Percentiles rank a stretch among this genome's conserved stretches.
phyloP scores from a whole-genome alignment of 2,797 vertebrate genomes.

The Sebastes paucispinis region DNA sequence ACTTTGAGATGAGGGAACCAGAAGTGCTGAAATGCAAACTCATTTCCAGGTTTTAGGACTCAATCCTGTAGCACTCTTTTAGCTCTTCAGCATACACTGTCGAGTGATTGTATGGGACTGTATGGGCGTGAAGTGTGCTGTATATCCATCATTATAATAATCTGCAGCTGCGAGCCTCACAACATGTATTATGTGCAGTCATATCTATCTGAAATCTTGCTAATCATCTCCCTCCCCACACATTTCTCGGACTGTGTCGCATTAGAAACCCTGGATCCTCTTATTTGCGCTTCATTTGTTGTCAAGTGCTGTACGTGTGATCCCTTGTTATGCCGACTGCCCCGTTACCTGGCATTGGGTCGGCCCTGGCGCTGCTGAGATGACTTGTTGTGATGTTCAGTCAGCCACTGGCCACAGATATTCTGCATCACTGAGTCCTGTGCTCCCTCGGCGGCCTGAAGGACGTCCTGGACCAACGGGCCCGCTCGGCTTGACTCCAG shows the following conservation, averaged over 20 bases:
- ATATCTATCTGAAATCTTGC: neutral
- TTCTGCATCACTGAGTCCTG: constrained; percentile 90
- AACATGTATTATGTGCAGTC: neutral
- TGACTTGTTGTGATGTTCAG: constrained; percentile 83
- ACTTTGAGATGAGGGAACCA: too few species aligned
- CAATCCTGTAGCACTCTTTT: too few species aligned
- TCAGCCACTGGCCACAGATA: constrained; percentile 95
- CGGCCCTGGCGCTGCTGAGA: constrained; percentile 69
- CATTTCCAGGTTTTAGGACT: too few species aligned
- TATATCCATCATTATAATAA: neutral
- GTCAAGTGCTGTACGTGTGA: neutral
- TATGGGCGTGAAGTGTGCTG: neutral
- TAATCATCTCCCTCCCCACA: neutral
- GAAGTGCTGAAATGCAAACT: too few species aligned
- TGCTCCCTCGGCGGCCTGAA: constrained; percentile 84
- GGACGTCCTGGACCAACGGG: constrained; percentile 89
- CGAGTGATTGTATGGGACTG: neutral
- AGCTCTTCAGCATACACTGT: neutral
- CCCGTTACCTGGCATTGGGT: constrained; percentile 53
- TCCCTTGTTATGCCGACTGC: neutral
- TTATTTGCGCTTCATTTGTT: neutral
- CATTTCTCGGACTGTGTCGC: neutral
- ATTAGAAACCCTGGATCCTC: constrained; percentile 1
- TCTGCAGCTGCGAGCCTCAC: neutral
- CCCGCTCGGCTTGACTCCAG: constrained; percentile 85